Base-by-base conservation (phyloP, 2,113 vertebrate genomes). In the Carettochelys insculpta region DNA sequence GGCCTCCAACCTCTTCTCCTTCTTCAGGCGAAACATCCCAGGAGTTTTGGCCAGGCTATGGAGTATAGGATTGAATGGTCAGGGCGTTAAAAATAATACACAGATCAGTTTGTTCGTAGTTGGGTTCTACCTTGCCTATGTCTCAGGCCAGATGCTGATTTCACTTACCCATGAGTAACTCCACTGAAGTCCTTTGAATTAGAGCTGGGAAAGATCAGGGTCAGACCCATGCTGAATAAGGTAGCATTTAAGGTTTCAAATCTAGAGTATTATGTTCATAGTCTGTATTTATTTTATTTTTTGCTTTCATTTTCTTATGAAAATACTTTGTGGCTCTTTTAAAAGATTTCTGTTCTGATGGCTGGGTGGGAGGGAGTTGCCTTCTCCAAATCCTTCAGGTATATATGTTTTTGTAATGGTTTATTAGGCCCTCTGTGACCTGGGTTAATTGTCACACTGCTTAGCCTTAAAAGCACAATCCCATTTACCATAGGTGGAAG, bases 391-490 rank as follows among this genome's bases (percentile, higher is more conserved):
- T 87, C 29, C 4, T 85, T 48, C 53, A 79, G 89, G 75, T 90
- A 78, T 84, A 77, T 89, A 89, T 78, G 61, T 89, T 51, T 82
- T 79, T 83, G 16, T 80, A 91, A 82, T 1, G 0, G 56, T 95
- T 96, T 96, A 95, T 90, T 90, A 82, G 93, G 58, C 80, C 80
- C 83, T 95, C 81, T 87, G 81, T 90, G 94, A 89, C 86, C 94
- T 92, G 83, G 52, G 86, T 93, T 97, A 97, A 96, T 94, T 96
- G 92, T 96, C 85, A 81, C 68, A 45, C 24, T 45, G 71, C 58
- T 82, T 77, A 86, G n/a, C 50, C 31, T 14, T 38, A 38, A 17
- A 88, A 9, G 41, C 9, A 80, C 10, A 95, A 80, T 80, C 95
- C 95, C 86, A 1, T 90, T 96, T 94, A 93, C 80, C 51, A 80